Conservation (phyloP, 2,113 vertebrate species). For the Zapornia atra region DNA sequence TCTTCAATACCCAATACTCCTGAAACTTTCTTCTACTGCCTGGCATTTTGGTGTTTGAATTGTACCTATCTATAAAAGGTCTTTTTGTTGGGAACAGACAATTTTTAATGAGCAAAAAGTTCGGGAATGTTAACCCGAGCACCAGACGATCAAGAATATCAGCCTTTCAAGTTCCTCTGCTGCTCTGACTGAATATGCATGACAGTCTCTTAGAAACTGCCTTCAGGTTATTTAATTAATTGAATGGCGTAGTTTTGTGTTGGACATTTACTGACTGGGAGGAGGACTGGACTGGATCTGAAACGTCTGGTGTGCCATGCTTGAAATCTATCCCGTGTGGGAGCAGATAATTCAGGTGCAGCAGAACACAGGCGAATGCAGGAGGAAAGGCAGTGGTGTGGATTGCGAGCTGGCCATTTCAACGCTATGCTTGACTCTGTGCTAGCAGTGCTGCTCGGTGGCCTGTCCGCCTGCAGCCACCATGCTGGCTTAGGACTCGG, state of each 20-base stretch:
- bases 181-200: neutral
- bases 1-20: neutral
- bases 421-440: neutral
- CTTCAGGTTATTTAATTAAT: slow-evolving; percentile 6
- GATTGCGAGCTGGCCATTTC: neutral
- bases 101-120: neutral
- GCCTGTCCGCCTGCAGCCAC: neutral
- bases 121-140: neutral
- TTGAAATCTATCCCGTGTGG: neutral
- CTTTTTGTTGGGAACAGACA: neutral
- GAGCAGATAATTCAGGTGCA: neutral
- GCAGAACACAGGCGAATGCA: neutral
- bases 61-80: neutral
- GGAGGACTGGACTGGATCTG: neutral
- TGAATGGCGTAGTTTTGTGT: neutral
- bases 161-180: neutral
- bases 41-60: neutral
- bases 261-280: neutral
- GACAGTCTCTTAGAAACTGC: slow-evolving; percentile 1
- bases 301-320: neutral
- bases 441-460: neutral
- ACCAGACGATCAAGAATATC: neutral
- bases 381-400: neutral
- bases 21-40: neutral
- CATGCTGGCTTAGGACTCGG: rapidly evolving